Base-by-base conservation (phyloP, 2,888 invertebrate species). In the Eueremaeus valkanovi region DNA sequence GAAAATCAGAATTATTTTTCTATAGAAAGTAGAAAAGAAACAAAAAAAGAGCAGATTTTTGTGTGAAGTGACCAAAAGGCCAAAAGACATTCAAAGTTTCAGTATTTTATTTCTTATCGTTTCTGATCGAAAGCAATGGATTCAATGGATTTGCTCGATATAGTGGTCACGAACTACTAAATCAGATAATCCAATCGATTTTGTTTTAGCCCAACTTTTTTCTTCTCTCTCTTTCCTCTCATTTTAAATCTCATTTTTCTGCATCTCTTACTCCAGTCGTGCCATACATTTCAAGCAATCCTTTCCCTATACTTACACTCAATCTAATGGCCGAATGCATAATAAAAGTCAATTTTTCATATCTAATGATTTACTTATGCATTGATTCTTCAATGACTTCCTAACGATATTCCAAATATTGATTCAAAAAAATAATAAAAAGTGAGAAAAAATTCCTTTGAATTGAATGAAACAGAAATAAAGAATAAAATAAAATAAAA, bases 181-280 rank as follows among this genome's bases (percentile, higher is more conserved):
- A 58, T 58, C 58, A 58, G 58, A 58, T 58, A 58, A 58, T 29
- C 58, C 29, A 18, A 58, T 58, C 58, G 58, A 58, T 58, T 8
- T 18, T 58, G 58, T 29, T 3, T 29, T 18, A 58, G 11, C 58
- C 29, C 3, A 58, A 27, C 9, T 16, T 5, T 27, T 11, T 18
- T 2, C n/a, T 2, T n/a, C 18, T 16, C 27, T 58, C 3, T 18
- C 58, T 58, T 16, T 27, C 58, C 31, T 58, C 29, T 58, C 8
- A 8, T 58, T 31, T 29, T n/a, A 8, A 18, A 49, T 40, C 40
- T 21, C 13, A 49, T 49, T 49, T 21, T 18, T 49, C 5, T 49
- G 18, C 49, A 9, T 2, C 21, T 49, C 49, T n/a, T 1, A n/a
- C 18, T 49, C 21, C 49, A n/a, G n/a, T n/a, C 49, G 49, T 49